A percentile compares a stretch with the other conserved stretches of the same genome.
Conservation (phyloP, 1,140 invertebrate genomes). For the Aphis gossypii region DNA sequence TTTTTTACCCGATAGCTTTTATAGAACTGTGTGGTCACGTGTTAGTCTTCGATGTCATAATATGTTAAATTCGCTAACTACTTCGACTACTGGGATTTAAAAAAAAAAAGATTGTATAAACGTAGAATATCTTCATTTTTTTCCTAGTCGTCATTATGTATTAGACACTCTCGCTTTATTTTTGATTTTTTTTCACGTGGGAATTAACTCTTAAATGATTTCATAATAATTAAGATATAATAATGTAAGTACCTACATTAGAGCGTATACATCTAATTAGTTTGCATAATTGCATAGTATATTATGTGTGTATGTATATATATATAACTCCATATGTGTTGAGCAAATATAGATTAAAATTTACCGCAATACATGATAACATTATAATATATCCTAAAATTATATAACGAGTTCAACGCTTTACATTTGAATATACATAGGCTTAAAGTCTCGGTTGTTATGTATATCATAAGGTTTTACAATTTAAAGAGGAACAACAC, state of each 20-base stretch:
- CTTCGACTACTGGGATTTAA: not conserved
- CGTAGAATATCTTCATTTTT: not conserved
- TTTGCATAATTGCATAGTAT: not conserved
- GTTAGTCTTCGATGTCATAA: not conserved
- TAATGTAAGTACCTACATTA: not conserved
- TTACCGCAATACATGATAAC: not conserved
- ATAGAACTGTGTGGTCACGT: not conserved
- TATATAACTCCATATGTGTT: not conserved
- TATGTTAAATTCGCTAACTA: not conserved
- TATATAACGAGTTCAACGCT: not conserved
- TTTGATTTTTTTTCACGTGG: not conserved
- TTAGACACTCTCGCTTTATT: not conserved
- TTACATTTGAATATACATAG: not conserved
- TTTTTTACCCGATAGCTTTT: not conserved
- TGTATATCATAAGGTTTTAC: not conserved
- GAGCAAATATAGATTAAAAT: not conserved
- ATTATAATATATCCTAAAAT: not conserved
- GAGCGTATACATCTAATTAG: not conserved
- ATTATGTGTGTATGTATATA: not conserved
- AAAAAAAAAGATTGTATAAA: not conserved
- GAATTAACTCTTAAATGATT: not conserved
- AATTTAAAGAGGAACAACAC: not conserved
- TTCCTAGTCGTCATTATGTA: not conserved
- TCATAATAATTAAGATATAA: slow-evolving; percentile 3
- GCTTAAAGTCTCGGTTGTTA: not conserved